Evolutionary conservation across 1,140 invertebrate genomes (phyloP), one percentile per base, ranked within the genome.

Genomic region (Globodera ellingtonae): DNA sequence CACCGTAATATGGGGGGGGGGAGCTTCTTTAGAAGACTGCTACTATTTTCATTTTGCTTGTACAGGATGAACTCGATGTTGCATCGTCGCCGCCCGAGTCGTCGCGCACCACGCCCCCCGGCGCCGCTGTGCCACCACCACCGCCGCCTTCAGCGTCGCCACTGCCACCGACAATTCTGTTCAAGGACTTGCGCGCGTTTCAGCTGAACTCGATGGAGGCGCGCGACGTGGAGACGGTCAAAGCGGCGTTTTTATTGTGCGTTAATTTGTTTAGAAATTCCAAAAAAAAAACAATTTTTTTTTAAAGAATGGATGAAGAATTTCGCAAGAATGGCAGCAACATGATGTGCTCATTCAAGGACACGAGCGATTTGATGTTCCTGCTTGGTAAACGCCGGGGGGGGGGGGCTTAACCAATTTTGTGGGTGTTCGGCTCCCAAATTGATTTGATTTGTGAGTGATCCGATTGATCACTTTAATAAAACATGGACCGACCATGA

Each of bases 301-400:
- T 35, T 72, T 46, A 9, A 1, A 77, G 75, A 24, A 77, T 77
- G 75, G 75, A 77, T 24, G 75, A 77, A 4, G 75, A 77, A 62
- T 44, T 77, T 21, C 65, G 69, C 52, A 67, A 62, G 65, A 78
- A 81, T 59, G 56, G 21, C 9, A 66, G 35, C 10, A 83, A 67
- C 35, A 66, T 15, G 35, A 15, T 24, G 79, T 50, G 44, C 50
- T 21, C 67, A 47, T 84, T 46, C 65, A 52, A 77, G 62, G 77
- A 79, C 72, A 83, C 87, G 44, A 75, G 72, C 50, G 87, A 88
- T 46, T 84, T 88, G n/a, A 81, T 88, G 81, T 86, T 86, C 44
- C 82, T 88, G n/a, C 84, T 88, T 80, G 80, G 73, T 21, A 52
- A 73, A 44, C 35, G 35, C 35, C 2, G 35, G 35, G 35, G 35